phyloP scores from a whole-genome alignment of 2,113 vertebrate species.

The Xenopus borealis region DNA sequence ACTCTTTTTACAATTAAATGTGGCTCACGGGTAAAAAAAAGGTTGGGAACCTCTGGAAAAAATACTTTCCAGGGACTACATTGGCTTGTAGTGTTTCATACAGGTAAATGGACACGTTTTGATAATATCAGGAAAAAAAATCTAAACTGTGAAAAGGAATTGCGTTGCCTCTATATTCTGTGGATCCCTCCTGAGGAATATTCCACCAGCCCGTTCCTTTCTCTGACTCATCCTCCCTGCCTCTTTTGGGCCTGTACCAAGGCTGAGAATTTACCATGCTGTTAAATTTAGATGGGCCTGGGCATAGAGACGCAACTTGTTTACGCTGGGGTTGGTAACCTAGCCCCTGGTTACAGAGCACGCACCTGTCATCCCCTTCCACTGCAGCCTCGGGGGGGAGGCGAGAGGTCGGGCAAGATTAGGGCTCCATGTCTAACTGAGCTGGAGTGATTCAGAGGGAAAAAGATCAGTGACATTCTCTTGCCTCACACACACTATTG shows the following conservation, averaged over 20 bases:
- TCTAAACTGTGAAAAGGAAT: too few relatives aligned
- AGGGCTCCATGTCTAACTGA: slow-evolving; percentile 2
- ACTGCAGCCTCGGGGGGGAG: slow-evolving; percentile 4
- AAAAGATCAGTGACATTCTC: slow-evolving; percentile 20
- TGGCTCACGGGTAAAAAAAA: too few relatives aligned
- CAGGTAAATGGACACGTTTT: too few relatives aligned
- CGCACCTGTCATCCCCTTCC: slow-evolving; percentile 33
- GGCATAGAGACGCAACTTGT: slow-evolving; percentile 39
- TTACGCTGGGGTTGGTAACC: slow-evolving; percentile 37
- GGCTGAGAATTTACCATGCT: slow-evolving; percentile 32
- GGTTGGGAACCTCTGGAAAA: too few relatives aligned
- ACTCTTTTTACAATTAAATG: too few relatives aligned
- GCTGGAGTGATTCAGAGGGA: background rate
- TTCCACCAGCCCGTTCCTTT: background rate
- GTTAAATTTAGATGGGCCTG: slow-evolving; percentile 41
- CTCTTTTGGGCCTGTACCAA: slow-evolving; percentile 43
- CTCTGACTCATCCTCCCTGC: slow-evolving; percentile 17
- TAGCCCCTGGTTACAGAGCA: slow-evolving; percentile 26
- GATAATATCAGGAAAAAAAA: too few relatives aligned
- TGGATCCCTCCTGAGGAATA: too few relatives aligned
- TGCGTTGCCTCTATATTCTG: too few relatives aligned
- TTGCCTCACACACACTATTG: slow-evolving; percentile 2
- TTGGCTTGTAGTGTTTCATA: too few relatives aligned
- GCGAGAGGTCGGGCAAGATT: background rate
- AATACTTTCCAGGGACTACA: too few relatives aligned